A percentile compares a stretch with the other conserved stretches of the same genome.
phyloP scores from a whole-genome alignment of 1,140 invertebrate genomes.

The Ceratina japonica region DNA sequence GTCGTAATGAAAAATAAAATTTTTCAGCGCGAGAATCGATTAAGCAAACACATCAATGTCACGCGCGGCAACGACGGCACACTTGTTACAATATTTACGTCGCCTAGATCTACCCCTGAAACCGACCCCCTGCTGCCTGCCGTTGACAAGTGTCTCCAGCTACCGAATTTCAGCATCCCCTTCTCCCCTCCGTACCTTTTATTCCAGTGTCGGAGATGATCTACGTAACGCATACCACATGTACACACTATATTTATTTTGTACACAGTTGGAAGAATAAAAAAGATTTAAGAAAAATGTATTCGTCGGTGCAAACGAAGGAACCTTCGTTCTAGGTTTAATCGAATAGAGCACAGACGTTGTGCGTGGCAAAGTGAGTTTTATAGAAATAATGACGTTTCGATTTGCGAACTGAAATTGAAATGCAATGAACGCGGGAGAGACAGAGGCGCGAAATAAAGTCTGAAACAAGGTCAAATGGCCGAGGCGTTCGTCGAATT shows the following conservation, averaged over 20 bases:
- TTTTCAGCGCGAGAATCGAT: constrained; percentile 24
- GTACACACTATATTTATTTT: constrained; percentile 5
- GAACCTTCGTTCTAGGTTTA: too few species aligned
- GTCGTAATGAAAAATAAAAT: constrained; percentile 28
- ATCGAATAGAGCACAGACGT: too few species aligned
- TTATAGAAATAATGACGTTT: constrained; percentile 32
- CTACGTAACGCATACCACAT: constrained; percentile 16
- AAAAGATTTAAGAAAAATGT: not conserved
- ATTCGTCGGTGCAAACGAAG: not conserved
- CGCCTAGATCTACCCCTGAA: constrained; percentile 68
- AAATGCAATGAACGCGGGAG: constrained; percentile 41
- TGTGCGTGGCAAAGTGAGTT: not conserved
- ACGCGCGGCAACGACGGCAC: constrained; percentile 59
- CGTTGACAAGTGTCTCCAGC: constrained; percentile 72
- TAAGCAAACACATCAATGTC: constrained; percentile 34
- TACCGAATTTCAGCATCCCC: constrained; percentile 52
- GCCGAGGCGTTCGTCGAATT: constrained; percentile 75
- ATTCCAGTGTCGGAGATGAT: not conserved
- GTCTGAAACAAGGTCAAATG: constrained; percentile 73
- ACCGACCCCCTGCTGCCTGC: constrained; percentile 67
- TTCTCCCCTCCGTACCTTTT: constrained; percentile 10
- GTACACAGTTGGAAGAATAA: not conserved
- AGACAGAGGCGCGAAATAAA: constrained; percentile 62
- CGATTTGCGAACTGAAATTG: not conserved
- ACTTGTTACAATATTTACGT: constrained; percentile 80